These are phyloP conservation scores for Synergus japonicus DNA, from an alignment of 2,888 invertebrate species.

Conservation along the genomic window DNA sequence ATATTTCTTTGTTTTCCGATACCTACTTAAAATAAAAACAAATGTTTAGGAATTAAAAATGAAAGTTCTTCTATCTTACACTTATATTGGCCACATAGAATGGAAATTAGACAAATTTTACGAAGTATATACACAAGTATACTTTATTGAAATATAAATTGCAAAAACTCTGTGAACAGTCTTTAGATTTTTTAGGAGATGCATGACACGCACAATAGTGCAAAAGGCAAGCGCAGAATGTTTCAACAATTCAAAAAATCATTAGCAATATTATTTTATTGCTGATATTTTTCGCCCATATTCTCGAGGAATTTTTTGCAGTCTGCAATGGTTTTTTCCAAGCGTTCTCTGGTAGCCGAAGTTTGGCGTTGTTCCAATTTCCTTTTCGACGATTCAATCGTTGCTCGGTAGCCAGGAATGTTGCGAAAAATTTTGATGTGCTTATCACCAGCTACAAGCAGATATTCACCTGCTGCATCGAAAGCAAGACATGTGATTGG, in stretches of 20 bases:
- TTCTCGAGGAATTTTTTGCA: conserved; percentile 78
- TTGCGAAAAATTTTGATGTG: conserved; percentile 90
- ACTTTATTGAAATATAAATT: conserved; percentile 56
- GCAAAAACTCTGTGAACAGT: conserved; percentile 32
- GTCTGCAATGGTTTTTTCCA: conserved; percentile 84
- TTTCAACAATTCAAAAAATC: conserved; percentile 13
- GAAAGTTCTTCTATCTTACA: background rate
- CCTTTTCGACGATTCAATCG: conserved; percentile 77
- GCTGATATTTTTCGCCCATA: conserved; percentile 67
- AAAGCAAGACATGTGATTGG: conserved; percentile 85
- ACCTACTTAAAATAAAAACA: background rate
- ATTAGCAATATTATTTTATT: conserved; percentile 45
- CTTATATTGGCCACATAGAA: background rate
- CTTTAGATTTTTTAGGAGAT: conserved; percentile 39
- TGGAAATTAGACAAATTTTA: background rate
- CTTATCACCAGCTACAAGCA: conserved; percentile 87
- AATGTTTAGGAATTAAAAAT: background rate
- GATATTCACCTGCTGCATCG: conserved; percentile 86
- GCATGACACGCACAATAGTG: conserved; percentile 37
- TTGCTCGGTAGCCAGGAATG: conserved; percentile 82
- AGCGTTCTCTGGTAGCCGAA: conserved; percentile 87
- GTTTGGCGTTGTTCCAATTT: conserved; percentile 82
- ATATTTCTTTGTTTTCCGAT: background rate
- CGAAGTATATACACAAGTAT: conserved; percentile 47
- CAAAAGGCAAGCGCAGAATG: conserved; percentile 36